Evolutionary conservation across 2,888 invertebrate genomes (phyloP).

Genomic region (Brenthis hecate): DNA sequence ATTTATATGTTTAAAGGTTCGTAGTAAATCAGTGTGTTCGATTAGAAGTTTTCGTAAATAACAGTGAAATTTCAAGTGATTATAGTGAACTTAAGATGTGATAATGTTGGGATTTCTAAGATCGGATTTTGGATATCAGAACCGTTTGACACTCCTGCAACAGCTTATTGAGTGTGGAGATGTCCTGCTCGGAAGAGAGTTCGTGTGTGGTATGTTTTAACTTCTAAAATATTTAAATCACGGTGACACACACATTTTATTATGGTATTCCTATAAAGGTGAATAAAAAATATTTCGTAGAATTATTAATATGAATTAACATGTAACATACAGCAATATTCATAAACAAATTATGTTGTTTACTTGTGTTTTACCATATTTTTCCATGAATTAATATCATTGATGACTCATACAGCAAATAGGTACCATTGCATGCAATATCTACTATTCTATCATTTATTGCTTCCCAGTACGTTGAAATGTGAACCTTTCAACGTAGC

Average conservation of each 20-base stretch:
- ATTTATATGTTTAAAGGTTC: neutral
- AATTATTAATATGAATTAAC: neutral
- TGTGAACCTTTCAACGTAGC: slow-evolving; percentile 17
- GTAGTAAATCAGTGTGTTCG: slow-evolving; percentile 24
- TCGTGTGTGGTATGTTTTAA: slow-evolving; percentile 58
- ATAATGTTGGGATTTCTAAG: slow-evolving; percentile 72
- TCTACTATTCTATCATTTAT: slow-evolving; percentile 8
- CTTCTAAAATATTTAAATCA: neutral
- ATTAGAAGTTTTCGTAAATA: neutral
- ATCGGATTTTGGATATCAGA: slow-evolving; percentile 72
- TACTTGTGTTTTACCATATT: slow-evolving; percentile 1
- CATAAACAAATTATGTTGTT: too few species aligned
- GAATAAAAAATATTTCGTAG: neutral
- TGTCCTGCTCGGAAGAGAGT: slow-evolving; percentile 62
- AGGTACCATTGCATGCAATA: slow-evolving; percentile 6
- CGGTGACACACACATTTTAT: neutral
- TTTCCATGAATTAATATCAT: neutral
- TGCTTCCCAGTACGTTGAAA: slow-evolving; percentile 8
- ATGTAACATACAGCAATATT: too few species aligned
- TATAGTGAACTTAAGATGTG: slow-evolving; percentile 38
- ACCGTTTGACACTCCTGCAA: slow-evolving; percentile 67
- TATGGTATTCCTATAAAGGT: neutral
- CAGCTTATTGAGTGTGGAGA: slow-evolving; percentile 76
- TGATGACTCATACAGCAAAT: slow-evolving; percentile 10
- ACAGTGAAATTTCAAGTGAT: slow-evolving; percentile 3